A percentile compares a stretch with the other conserved stretches of the same genome.
phyloP scores from a whole-genome alignment of 92 coral and sea anemone genomes.

The Virgularia gustaviana region DNA sequence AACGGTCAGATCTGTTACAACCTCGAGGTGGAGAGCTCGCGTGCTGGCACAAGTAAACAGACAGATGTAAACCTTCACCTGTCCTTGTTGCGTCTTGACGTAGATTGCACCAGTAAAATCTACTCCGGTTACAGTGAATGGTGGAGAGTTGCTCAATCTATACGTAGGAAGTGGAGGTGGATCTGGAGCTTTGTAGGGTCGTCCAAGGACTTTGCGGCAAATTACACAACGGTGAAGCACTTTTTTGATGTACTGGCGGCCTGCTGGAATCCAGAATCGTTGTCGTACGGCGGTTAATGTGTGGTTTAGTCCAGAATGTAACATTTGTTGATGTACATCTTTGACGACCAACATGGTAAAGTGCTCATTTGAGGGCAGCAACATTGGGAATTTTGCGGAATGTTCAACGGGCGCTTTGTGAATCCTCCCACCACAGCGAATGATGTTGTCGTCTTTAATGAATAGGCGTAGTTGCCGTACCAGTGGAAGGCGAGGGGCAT shows the following conservation, averaged over 20 bases:
- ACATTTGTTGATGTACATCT: background rate
- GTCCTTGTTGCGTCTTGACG: background rate
- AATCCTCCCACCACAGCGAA: background rate
- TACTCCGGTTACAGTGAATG: slow-evolving; percentile 18
- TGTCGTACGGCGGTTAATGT: background rate
- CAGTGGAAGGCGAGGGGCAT: background rate
- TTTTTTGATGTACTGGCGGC: background rate
- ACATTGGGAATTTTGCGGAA: background rate
- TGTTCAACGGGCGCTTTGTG: background rate
- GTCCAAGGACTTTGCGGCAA: background rate
- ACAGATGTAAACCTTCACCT: slow-evolving; percentile 3
- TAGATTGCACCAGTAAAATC: slow-evolving; percentile 6
- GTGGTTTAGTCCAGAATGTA: background rate
- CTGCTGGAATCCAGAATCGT: background rate
- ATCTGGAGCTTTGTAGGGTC: slow-evolving; percentile 3
- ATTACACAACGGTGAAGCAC: background rate
- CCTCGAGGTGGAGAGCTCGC: slow-evolving; percentile 1
- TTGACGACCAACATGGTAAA: background rate
- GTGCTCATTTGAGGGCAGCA: background rate
- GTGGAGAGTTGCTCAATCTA: background rate
- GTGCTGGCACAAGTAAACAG: slow-evolving; percentile 26
- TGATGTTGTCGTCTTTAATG: background rate
- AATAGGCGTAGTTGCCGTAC: slow-evolving; percentile 2
- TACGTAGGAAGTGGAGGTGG: background rate
- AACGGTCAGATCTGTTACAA: background rate